Evolutionary conservation across 2,888 invertebrate genomes (phyloP).

Genomic region (Agriopis marginaria): DNA sequence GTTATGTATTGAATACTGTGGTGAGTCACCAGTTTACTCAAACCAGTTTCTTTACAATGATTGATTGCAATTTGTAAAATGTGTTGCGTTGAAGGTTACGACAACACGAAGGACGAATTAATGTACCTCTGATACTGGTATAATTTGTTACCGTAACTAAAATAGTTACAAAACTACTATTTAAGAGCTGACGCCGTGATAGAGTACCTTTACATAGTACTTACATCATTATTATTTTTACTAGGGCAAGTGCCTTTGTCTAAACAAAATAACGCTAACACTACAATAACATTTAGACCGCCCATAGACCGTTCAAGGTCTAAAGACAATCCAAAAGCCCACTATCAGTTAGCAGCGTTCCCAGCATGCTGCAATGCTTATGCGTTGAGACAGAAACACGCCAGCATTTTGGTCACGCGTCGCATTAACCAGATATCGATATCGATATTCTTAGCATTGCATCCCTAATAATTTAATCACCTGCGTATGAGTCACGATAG

Average conservation of each 20-base stretch:
- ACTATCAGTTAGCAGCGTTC: too few relatives aligned
- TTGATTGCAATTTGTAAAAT: conserved; percentile 5
- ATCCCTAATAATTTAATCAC: conserved; percentile 23
- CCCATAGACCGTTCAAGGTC: too few relatives aligned
- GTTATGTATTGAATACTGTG: not conserved
- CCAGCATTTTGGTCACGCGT: too few relatives aligned
- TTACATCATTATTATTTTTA: too few relatives aligned
- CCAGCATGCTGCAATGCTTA: too few relatives aligned
- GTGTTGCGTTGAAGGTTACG: not conserved
- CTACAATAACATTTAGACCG: too few relatives aligned
- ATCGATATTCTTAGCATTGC: conserved; percentile 1
- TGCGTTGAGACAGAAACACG: too few relatives aligned
- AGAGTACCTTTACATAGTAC: too few relatives aligned
- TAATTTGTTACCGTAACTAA: not conserved
- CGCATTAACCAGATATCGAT: not conserved
- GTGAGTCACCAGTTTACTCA: not conserved
- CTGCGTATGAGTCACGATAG: conserved; percentile 37
- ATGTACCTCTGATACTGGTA: not conserved
- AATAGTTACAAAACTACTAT: not conserved
- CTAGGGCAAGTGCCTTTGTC: too few relatives aligned
- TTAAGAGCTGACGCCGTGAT: too few relatives aligned
- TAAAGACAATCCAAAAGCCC: too few relatives aligned
- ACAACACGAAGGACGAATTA: not conserved
- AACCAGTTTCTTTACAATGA: conserved; percentile 2
- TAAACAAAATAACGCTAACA: too few relatives aligned